Conservation (phyloP, 2,888 invertebrate genomes). For the Pyrrhosoma nymphula region DNA sequence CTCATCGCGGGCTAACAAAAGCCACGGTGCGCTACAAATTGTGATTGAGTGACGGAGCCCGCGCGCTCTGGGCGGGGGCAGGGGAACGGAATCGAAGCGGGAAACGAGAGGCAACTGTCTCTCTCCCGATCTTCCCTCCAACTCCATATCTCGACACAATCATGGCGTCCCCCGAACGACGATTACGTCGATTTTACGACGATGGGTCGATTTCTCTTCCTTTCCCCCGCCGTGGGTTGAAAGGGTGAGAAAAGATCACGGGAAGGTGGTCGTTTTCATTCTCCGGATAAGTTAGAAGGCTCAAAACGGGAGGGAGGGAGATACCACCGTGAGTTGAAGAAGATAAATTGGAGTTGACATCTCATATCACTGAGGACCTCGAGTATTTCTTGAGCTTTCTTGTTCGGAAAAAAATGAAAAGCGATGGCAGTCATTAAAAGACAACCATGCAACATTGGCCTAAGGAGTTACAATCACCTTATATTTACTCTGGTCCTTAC, state of each 20-base stretch:
- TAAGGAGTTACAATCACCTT: too few species aligned
- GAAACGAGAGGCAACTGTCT: too few species aligned
- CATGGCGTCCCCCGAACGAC: not conserved
- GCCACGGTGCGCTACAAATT: conserved; percentile 29
- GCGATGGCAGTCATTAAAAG: too few species aligned
- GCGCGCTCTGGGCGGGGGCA: too few species aligned
- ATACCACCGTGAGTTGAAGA: not conserved
- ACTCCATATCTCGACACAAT: not conserved
- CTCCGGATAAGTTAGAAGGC: not conserved
- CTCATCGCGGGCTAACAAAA: conserved; percentile 37
- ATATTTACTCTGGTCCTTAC: too few species aligned
- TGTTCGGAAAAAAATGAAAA: not conserved
- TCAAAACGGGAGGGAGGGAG: not conserved
- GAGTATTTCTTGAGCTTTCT: not conserved
- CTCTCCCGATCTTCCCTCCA: not conserved
- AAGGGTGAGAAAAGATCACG: too few species aligned
- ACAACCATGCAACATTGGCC: too few species aligned
- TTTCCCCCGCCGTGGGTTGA: not conserved
- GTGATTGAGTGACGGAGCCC: not conserved
- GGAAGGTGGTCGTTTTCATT: not conserved
- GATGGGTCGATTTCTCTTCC: not conserved
- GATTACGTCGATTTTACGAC: conserved; percentile 18
- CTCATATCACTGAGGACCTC: not conserved
- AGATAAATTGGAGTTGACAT: conserved; percentile 29
- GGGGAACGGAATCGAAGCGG: not conserved